These are phyloP conservation scores for Acrobasis suavella DNA, from an alignment of 2,888 invertebrate genomes.

Conservation along the genomic window DNA sequence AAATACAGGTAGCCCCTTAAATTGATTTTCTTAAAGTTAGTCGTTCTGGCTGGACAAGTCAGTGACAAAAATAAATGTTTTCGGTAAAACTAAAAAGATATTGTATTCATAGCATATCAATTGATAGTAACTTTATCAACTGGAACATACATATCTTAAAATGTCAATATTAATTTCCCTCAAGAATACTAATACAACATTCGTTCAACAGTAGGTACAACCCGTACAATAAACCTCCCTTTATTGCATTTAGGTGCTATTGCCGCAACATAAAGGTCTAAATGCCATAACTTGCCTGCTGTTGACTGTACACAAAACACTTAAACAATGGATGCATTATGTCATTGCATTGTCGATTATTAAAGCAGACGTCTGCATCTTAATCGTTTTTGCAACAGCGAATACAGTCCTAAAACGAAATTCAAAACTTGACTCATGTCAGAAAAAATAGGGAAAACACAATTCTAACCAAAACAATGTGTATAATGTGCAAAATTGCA, in stretches of 20 bases:
- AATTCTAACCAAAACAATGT: no score
- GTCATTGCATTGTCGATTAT: not conserved
- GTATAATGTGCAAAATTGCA: no score
- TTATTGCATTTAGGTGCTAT: not conserved
- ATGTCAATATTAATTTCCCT: not conserved
- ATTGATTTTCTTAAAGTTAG: not conserved
- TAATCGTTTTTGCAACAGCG: not conserved
- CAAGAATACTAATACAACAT: no score
- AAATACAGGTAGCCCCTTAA: no score
- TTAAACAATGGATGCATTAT: not conserved
- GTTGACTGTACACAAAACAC: not conserved
- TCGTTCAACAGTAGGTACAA: no score
- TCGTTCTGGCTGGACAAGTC: no score
- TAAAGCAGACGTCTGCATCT: constrained; percentile 6
- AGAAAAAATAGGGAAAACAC: no score
- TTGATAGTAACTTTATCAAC: not conserved
- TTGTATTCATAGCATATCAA: not conserved
- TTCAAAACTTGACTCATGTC: no score
- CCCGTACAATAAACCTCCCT: no score
- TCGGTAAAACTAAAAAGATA: not conserved
- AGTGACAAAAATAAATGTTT: not conserved
- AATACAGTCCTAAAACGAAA: no score
- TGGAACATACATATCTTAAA: not conserved
- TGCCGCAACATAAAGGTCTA: not conserved
- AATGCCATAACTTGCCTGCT: not conserved